Evolutionary conservation across 2,113 vertebrate genomes (phyloP), one percentile per base, ranked within the genome.

Genomic region (Collichthys lucidus): DNA sequence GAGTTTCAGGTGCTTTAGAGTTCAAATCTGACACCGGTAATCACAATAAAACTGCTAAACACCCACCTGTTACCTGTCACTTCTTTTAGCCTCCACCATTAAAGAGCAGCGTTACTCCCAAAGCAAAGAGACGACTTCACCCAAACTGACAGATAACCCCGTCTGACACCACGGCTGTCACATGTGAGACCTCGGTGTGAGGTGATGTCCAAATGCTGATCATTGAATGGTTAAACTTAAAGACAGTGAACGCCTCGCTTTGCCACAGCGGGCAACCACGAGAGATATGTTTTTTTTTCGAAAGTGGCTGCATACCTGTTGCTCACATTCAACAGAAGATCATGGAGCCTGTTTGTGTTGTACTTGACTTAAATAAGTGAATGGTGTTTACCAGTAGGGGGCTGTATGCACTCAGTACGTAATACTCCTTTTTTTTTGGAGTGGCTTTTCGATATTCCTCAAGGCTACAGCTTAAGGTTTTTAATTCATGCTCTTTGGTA

Each of bases 311-410:
- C 55, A 56, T 57, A 94, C 92, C 93, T 93, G 93, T 93, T 94
- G 92, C 93, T 87, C 56, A 40, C 83, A 89, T 92, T 85, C 92
- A 93, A 92, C 91, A 93, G 91, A 84, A 88, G 53, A 89, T 85
- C 86, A 76, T 84, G 55, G 73, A 85, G 84, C 79, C 74, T 80
- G 88, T 74, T 40, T 81, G 66, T 82, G 80, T 79, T 87, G 29
- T 64, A 82, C 79, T 87, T 86, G 73, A 62, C 70, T n/a, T 80
- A 82, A 82, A 82, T 77, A 70, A n/a, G 84, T 77, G 64, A 78
- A 61, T 67, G 74, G 2, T 78, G 59, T 86, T 86, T 81, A 82
- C 93, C 94, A 95, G 93, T 82, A 95, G 95, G 93, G 93, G 95
- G 93, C 95, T 94, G 88, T 93, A 85, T 92, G 81, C 68, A 76